Evolutionary conservation across 2,797 vertebrate genomes (phyloP).

Genomic region (Myotis planiceps): DNA sequence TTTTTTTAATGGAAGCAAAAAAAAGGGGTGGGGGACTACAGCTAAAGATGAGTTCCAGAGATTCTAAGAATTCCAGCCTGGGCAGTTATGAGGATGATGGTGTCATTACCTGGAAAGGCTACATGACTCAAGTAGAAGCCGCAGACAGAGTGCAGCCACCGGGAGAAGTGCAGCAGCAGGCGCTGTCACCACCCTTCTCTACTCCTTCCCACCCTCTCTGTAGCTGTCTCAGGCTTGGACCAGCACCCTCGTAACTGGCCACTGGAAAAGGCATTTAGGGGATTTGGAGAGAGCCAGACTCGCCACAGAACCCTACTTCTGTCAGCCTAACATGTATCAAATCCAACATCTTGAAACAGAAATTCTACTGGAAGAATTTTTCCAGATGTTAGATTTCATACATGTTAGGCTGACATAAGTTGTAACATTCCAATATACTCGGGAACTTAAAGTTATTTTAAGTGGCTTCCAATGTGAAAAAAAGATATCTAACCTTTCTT

Average conservation of each 20-base stretch:
- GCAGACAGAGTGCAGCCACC: background rate
- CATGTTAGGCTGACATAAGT: background rate
- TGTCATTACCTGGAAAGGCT: background rate
- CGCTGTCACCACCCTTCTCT: background rate
- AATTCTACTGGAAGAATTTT: background rate
- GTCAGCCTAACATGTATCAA: background rate
- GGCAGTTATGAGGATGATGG: background rate
- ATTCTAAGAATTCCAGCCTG: background rate
- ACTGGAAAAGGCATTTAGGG: background rate
- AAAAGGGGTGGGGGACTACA: background rate
- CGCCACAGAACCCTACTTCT: background rate
- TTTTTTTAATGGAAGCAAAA: background rate
- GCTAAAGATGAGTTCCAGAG: background rate
- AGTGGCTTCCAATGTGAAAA: background rate
- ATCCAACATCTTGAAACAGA: background rate
- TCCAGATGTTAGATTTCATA: background rate
- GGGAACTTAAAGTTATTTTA: background rate
- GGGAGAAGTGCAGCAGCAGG: background rate
- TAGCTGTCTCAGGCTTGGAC: background rate
- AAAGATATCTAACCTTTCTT: background rate
- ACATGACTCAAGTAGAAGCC: background rate
- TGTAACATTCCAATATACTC: background rate
- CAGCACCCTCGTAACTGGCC: background rate
- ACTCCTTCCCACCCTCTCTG: background rate
- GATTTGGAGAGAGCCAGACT: background rate